A percentile compares a stretch with the other conserved stretches of the same genome.
These are phyloP conservation scores for Atta colombica DNA, from an alignment of 1,140 invertebrate species.

Conservation along the genomic window DNA sequence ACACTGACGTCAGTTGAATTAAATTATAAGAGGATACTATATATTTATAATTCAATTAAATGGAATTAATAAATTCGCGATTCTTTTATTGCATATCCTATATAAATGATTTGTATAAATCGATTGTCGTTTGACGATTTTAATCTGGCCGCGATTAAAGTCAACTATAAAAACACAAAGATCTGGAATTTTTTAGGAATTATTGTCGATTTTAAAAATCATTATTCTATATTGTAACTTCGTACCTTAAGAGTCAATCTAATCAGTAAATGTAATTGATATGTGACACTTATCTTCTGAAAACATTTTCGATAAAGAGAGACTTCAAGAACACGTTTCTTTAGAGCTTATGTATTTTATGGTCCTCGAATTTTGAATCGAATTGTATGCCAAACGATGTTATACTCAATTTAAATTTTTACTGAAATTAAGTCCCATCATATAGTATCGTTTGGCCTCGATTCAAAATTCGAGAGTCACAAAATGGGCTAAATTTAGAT, in stretches of 20 bases:
- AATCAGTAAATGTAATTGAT: too few species aligned
- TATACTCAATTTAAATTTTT: too few species aligned
- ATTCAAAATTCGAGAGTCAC: too few species aligned
- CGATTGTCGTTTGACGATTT: neutral
- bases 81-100: neutral
- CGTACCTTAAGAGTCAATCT: too few species aligned
- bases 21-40: neutral
- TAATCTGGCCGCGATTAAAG: neutral
- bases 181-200: neutral
- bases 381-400: too few species aligned
- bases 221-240: neutral
- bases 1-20: neutral
- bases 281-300: neutral
- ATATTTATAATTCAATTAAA: neutral
- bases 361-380: too few species aligned
- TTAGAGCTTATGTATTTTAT: too few species aligned
- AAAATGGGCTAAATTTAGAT: too few species aligned
- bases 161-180: neutral
- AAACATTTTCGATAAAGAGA: neutral
- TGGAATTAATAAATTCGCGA: neutral
- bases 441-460: too few species aligned
- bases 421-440: too few species aligned
- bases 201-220: neutral
- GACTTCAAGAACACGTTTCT: too few species aligned
- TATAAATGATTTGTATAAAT: slow-evolving; percentile 22